phyloP scores from a whole-genome alignment of 2,888 invertebrate species.

The Tinea pellionella region DNA sequence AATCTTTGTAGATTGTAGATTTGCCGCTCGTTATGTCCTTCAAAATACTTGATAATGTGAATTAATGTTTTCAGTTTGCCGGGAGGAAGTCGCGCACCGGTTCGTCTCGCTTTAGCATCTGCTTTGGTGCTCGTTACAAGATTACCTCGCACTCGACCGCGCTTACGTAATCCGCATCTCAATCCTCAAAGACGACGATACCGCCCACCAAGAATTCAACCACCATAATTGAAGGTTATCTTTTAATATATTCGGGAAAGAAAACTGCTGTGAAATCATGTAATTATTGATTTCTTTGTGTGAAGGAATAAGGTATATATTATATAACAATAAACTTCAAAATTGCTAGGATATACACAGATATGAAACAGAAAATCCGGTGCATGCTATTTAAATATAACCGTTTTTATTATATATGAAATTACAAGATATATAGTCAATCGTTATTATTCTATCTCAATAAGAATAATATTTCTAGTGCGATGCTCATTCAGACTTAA shows the following conservation, averaged over 20 bases:
- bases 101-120: constrained; percentile 83
- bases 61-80: constrained; percentile 75
- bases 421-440: too few relatives aligned
- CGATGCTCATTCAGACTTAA: not conserved
- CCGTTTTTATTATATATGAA: not conserved
- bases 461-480: not conserved
- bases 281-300: too few relatives aligned
- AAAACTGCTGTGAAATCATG: too few relatives aligned
- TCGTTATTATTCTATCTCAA: too few relatives aligned
- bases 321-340: too few relatives aligned
- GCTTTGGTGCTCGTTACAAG: constrained; percentile 79
- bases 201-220: constrained; percentile 21
- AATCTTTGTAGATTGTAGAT: too few relatives aligned
- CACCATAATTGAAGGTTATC: not conserved
- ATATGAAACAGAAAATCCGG: not conserved
- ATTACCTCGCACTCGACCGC: constrained; percentile 51
- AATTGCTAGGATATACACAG: too few relatives aligned
- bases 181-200: constrained; percentile 21
- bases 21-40: too few relatives aligned
- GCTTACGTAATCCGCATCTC: constrained; percentile 24
- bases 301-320: too few relatives aligned
- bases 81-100: constrained; percentile 83
- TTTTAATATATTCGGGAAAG: not conserved
- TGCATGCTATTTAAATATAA: not conserved
- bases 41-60: too few relatives aligned